These are phyloP conservation scores for Mimas tiliae DNA, from an alignment of 2,888 invertebrate genomes.

Conservation along the genomic window DNA sequence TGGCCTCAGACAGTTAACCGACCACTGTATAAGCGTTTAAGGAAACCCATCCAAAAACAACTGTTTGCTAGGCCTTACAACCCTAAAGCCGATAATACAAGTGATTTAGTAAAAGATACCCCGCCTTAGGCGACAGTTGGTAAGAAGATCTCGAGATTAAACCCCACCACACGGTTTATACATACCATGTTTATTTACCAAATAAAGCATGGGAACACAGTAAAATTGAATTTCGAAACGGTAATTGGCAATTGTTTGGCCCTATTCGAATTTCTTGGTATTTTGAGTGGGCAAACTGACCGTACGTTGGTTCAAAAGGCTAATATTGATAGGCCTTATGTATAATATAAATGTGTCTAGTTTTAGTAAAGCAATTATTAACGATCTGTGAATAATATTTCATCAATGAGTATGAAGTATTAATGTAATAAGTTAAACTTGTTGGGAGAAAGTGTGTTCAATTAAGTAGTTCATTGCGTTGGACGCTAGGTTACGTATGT, in stretches of 20 bases:
- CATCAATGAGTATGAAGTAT: not conserved
- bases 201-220: conserved; percentile 62
- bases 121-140: conserved; percentile 67
- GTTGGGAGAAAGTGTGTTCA: conserved; percentile 1
- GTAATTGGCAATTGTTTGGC: conserved; percentile 68
- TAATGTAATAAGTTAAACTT: not conserved
- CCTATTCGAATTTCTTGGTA: conserved; percentile 60
- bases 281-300: conserved; percentile 32
- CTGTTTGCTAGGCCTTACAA: conserved; percentile 34
- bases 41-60: conserved; percentile 8
- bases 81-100: conserved; percentile 56
- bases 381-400: conserved; percentile 8
- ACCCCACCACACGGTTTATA: conserved; percentile 49
- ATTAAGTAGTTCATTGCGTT: not conserved
- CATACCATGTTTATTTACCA: conserved; percentile 61
- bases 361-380: conserved; percentile 7
- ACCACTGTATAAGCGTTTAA: not conserved
- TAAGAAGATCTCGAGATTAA: conserved; percentile 71
- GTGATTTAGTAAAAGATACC: conserved; percentile 69
- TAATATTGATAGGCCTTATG: conserved; percentile 22
- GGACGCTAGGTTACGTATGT: not conserved
- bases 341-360: conserved; percentile 29
- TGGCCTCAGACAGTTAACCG: not conserved
- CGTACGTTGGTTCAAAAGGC: not conserved
- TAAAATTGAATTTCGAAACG: conserved; percentile 60